phyloP scores from a whole-genome alignment of 2,888 invertebrate species.

The Proisotoma minuta region DNA sequence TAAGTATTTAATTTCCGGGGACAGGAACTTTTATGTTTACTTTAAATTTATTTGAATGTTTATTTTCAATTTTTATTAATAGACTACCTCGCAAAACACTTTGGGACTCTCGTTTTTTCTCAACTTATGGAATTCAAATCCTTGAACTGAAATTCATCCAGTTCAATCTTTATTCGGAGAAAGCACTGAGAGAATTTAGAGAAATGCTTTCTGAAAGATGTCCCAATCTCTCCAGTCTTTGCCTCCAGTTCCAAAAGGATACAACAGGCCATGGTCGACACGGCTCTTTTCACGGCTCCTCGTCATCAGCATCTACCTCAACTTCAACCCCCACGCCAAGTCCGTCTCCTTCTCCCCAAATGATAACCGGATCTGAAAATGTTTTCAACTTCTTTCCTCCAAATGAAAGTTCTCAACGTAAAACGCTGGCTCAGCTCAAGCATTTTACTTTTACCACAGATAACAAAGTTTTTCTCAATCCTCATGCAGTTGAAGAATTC shows the following conservation, averaged over 20 bases:
- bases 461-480: constrained; percentile 29
- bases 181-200: constrained; percentile 29
- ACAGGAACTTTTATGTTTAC: not conserved
- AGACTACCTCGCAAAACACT: constrained; percentile 24
- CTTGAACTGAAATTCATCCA: constrained; percentile 25
- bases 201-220: constrained; percentile 31
- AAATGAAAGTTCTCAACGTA: constrained; percentile 25
- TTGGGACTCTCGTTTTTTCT: constrained; percentile 30
- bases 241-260: constrained; percentile 28
- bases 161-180: constrained; percentile 30
- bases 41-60: no score
- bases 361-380: constrained; percentile 9
- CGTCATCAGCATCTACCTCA: constrained; percentile 16
- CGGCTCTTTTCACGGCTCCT: not conserved
- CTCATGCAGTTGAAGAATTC: constrained; percentile 31
- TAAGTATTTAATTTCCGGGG: not conserved
- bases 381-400: constrained; percentile 33
- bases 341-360: constrained; percentile 8
- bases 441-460: constrained; percentile 27
- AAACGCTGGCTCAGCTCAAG: constrained; percentile 24
- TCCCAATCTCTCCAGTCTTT: constrained; percentile 27
- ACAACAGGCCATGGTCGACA: not conserved
- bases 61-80: constrained; percentile 8
- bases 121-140: constrained; percentile 29
- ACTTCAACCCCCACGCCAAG: constrained; percentile 26